Evolutionary conservation across 2,113 vertebrate genomes (phyloP).

Genomic region (Halichoerus grypus): DNA sequence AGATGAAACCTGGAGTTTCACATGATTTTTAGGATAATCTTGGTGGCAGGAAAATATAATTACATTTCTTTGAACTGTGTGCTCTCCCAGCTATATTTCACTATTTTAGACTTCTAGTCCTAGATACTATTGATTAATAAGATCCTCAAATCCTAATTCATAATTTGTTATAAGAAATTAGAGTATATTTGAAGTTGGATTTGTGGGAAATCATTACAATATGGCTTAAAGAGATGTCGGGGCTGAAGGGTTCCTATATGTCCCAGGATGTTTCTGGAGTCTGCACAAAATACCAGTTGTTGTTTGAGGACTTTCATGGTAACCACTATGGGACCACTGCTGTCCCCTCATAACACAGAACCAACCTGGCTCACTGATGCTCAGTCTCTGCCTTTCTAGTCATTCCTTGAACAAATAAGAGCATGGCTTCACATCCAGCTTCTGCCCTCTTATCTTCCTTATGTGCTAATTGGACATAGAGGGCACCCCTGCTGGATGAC

Average conservation of each 20-base stretch:
- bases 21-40: not conserved
- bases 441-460: not conserved
- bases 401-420: not conserved
- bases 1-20: not conserved
- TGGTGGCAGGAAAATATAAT: not conserved
- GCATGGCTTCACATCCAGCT: not conserved
- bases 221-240: not conserved
- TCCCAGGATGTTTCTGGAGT: not conserved
- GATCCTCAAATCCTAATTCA: not conserved
- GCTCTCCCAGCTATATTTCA: not conserved
- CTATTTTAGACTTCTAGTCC: not conserved
- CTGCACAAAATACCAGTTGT: not conserved
- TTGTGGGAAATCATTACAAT: not conserved
- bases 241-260: fast-evolving
- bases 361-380: fast-evolving
- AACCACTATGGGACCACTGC: fast-evolving
- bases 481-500: not conserved
- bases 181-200: not conserved
- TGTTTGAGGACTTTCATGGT: fast-evolving
- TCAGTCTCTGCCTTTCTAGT: not conserved
- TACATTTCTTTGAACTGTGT: not conserved
- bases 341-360: not conserved
- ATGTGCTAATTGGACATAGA: not conserved
- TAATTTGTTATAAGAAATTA: not conserved
- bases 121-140: not conserved